phyloP scores from a whole-genome alignment of 37 sponge, comb jelly and placozoan species.

The Spongilla lacustris region DNA sequence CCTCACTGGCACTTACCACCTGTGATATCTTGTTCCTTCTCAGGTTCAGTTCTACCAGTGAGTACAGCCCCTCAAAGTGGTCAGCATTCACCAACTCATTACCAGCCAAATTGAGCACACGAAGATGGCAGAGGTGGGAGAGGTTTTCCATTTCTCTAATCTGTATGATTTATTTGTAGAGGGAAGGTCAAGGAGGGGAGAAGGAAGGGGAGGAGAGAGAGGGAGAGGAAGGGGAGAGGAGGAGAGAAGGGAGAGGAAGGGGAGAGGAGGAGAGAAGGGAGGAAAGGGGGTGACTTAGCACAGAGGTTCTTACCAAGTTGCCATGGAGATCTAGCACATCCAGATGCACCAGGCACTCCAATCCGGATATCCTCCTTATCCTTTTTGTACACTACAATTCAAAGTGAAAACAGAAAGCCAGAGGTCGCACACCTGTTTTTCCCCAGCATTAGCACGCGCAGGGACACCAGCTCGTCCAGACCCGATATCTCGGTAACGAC shows the following conservation, averaged over 20 bases:
- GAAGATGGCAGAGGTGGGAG: slow-evolving; percentile 69
- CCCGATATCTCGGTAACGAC: slow-evolving; percentile 87
- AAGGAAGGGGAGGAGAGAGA: too few relatives aligned
- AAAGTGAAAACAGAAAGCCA: not conserved
- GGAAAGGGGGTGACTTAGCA: not conserved
- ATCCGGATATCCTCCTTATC: slow-evolving; percentile 80
- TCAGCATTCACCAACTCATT: slow-evolving; percentile 80
- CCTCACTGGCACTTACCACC: slow-evolving; percentile 28
- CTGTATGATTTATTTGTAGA: too few relatives aligned
- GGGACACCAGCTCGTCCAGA: slow-evolving; percentile 75
- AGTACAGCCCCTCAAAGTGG: slow-evolving; percentile 64
- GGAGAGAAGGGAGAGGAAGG: not conserved
- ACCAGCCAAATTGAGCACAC: slow-evolving; percentile 95
- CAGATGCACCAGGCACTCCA: slow-evolving; percentile 79
- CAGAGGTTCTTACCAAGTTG: slow-evolving; percentile 69
- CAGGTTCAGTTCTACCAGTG: slow-evolving; percentile 91
- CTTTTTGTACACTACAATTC: slow-evolving; percentile 14
- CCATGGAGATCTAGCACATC: slow-evolving; percentile 99
- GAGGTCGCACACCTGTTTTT: slow-evolving; percentile 77
- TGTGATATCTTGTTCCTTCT: slow-evolving; percentile 85
- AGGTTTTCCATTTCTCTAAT: slow-evolving; percentile 83
- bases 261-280: not conserved
- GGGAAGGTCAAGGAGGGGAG: not conserved
- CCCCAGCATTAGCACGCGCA: slow-evolving; percentile 96
- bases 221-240: not conserved